These are phyloP conservation scores for Brachyalestes nurse DNA, from an alignment of 2,797 vertebrate species.

Conservation along the genomic window DNA sequence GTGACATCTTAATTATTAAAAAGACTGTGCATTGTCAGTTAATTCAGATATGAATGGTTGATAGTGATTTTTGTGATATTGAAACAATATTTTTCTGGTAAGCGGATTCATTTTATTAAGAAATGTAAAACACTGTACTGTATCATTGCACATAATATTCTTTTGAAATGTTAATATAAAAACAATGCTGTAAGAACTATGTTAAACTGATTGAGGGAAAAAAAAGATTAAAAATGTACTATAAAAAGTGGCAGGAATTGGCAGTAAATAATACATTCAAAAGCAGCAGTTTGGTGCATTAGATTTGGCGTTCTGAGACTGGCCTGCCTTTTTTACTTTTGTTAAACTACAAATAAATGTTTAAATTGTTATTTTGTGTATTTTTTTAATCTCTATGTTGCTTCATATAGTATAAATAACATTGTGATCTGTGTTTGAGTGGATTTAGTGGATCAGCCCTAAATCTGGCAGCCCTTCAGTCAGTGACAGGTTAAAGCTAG, in stretches of 20 bases:
- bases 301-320: not conserved
- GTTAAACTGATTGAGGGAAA: not conserved
- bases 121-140: not conserved
- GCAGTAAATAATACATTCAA: not conserved
- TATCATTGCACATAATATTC: conserved; percentile 8
- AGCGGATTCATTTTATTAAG: not conserved
- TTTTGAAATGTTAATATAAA: not conserved
- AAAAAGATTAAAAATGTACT: not conserved
- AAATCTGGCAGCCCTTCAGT: conserved; percentile 6
- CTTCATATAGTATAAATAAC: not conserved
- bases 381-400: not conserved
- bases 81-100: not conserved
- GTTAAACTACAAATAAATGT: not conserved
- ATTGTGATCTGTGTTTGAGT: not conserved
- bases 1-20: not conserved
- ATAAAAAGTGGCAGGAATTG: not conserved
- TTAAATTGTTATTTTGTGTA: not conserved
- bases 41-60: not conserved
- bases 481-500: not conserved
- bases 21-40: not conserved
- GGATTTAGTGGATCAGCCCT: not conserved
- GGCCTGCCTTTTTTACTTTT: not conserved
- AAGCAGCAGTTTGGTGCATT: not conserved
- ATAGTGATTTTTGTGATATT: not conserved
- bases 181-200: not conserved